phyloP scores from a whole-genome alignment of 1,140 invertebrate species.

The Drosophila murphyi region DNA sequence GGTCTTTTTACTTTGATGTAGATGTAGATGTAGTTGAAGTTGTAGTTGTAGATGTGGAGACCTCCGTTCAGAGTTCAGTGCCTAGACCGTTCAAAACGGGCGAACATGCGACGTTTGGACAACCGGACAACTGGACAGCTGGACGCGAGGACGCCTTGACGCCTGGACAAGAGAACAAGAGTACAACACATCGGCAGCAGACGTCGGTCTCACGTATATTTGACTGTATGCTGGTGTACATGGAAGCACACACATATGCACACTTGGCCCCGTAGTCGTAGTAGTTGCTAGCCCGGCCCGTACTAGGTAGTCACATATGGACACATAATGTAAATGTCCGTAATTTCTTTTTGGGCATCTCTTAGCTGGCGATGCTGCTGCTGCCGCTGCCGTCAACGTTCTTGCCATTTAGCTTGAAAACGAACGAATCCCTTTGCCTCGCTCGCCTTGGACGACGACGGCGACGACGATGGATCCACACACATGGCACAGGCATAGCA shows the following conservation, averaged over 20 bases:
- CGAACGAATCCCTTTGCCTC: conserved; percentile 52
- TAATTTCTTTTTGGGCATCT: conserved; percentile 84
- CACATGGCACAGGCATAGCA: conserved; percentile 38
- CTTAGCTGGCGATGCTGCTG: conserved; percentile 63
- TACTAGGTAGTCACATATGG: conserved; percentile 65
- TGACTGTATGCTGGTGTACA: conserved; percentile 53
- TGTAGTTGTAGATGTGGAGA: conserved; percentile 65
- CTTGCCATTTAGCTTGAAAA: conserved; percentile 81
- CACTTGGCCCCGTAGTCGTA: conserved; percentile 41
- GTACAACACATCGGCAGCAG: conserved; percentile 73
- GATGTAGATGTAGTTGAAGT: conserved; percentile 56
- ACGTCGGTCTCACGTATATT: conserved; percentile 74
- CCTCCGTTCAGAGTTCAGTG: conserved; percentile 47
- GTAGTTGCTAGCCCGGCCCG: conserved; percentile 18
- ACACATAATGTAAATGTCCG: conserved; percentile 83
- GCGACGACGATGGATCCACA: conserved; percentile 56
- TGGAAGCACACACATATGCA: conserved; percentile 57
- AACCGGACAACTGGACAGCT: conserved; percentile 51
- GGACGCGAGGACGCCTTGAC: conserved; percentile 50
- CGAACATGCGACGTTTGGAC: conserved; percentile 54
- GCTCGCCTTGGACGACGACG: conserved; percentile 49
- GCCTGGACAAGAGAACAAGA: conserved; percentile 72
- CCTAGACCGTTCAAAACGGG: conserved; percentile 40
- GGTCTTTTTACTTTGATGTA: conserved; percentile 78
- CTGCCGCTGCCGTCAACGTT: conserved; percentile 56